Conservation (phyloP, 2,888 invertebrate genomes). For the Belgica antarctica region DNA sequence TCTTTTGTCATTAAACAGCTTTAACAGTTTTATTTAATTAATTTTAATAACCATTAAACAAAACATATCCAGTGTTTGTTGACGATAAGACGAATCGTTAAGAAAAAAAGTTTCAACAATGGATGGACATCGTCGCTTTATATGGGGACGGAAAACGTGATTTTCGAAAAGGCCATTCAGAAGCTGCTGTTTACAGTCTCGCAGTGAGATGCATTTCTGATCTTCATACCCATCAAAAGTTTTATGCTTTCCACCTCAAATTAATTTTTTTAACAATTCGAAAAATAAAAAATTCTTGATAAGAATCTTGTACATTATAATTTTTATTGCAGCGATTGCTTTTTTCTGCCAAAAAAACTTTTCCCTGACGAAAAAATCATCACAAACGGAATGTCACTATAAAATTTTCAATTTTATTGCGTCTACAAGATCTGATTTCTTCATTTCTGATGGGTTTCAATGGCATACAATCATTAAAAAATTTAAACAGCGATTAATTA, state of each 20-base stretch:
- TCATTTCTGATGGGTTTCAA: not conserved
- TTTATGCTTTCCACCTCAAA: not conserved
- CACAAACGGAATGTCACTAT: not conserved
- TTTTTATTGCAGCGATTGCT: slow-evolving; percentile 12
- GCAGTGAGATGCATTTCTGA: slow-evolving; percentile 3
- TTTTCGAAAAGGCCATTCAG: slow-evolving; percentile 6
- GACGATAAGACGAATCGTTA: not conserved
- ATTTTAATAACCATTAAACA: slow-evolving; percentile 37
- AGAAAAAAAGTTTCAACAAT: not conserved
- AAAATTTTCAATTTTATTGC: slow-evolving; percentile 17
- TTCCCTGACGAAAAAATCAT: not conserved
- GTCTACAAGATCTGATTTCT: slow-evolving; percentile 30
- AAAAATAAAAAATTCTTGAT: slow-evolving; percentile 12
- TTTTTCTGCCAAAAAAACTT: not conserved
- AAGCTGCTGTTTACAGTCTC: slow-evolving; percentile 25
- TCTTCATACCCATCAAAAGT: not conserved
- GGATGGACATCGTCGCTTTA: not conserved
- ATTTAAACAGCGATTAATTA: slow-evolving; percentile 25
- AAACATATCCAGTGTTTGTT: slow-evolving; percentile 25
- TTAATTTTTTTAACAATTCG: not conserved
- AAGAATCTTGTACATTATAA: slow-evolving; percentile 9
- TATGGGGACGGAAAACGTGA: not conserved
- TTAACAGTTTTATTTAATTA: slow-evolving; percentile 41
- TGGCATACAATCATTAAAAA: not conserved
- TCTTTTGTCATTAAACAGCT: slow-evolving; percentile 25